Base-by-base conservation (phyloP, 92 coral and sea anemone genomes). In the Plumapathes pennacea region DNA sequence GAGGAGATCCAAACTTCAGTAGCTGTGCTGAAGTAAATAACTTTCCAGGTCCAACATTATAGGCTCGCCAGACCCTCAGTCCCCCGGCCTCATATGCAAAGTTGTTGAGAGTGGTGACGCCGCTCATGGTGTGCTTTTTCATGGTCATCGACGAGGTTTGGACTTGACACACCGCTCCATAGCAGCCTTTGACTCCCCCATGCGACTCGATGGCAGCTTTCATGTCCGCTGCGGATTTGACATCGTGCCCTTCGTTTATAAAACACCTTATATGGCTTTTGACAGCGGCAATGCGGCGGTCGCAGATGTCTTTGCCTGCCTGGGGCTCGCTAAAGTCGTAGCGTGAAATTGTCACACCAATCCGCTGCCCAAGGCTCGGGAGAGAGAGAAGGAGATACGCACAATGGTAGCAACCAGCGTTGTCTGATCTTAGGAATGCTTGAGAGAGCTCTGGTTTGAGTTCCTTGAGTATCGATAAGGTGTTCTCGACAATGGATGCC, bases 161-260 rank as follows among this genome's bases (percentile, higher is more conserved):
- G 32, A 61, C 24, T 6, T 18, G 9, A 44, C 30, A 14, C 10
- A 31, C 59, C 19, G 62, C 62, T 10, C 21, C 27, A 25, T 17
- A 17, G 24, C 69, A 46, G 31, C 72, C 61, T 34, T 50, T 50
- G 18, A 67, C 64, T 11, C 67, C 43, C 27, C 75, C 67, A n/a
- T 56, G 38, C 32, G 55, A 27, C 7, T 67, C 56, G 32, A 15
- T 15, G 4, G 60, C 71, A 2, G 60, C 20, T 18, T 49, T 63
- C 12, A 64, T 36, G 28, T 64, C 56, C 26, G 5, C 14, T n/a
- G 71, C 71, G 10, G 59, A 17, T 47, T 49, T 63, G 3, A 64
- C 25, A 34, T 50, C 72, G 21, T 64, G 48, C 4, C 72, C 72
- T 50, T 64, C 61, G 25, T 49, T 64, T 19, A 50, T 40, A 39